A percentile compares a stretch with the other conserved stretches of the same genome.
These are phyloP conservation scores for Acanthopleura granulata DNA, from an alignment of 2,888 invertebrate species.

Conservation along the genomic window DNA sequence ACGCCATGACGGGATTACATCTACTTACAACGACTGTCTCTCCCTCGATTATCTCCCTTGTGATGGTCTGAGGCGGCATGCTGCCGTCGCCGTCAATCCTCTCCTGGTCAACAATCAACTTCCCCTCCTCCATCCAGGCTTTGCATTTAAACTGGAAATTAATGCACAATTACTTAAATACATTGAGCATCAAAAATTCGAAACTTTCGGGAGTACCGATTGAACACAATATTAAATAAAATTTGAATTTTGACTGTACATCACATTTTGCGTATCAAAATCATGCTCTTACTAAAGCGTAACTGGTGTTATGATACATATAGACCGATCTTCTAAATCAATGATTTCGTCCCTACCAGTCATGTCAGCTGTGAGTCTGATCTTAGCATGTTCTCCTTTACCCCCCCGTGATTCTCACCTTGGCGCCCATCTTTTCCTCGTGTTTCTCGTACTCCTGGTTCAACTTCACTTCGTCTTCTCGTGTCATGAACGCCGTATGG, in stretches of 20 bases:
- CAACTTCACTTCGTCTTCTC: constrained; percentile 37
- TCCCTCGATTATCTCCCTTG: constrained; percentile 40
- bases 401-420: constrained; percentile 26
- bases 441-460: constrained; percentile 44
- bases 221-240: too few species aligned
- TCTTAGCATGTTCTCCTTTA: too few species aligned
- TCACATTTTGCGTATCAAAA: too few species aligned
- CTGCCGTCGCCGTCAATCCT: constrained; percentile 30
- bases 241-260: too few species aligned
- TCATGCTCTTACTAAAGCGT: too few species aligned
- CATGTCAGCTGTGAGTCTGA: too few species aligned
- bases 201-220: too few species aligned
- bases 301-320: too few species aligned
- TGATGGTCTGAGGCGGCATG: constrained; percentile 34
- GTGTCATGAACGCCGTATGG: constrained; percentile 42
- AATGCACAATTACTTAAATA: too few species aligned
- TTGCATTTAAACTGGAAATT: constrained; percentile 28
- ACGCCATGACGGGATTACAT: not conserved
- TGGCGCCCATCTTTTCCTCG: constrained; percentile 33
- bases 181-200: too few species aligned
- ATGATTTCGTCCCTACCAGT: too few species aligned
- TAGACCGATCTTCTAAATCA: too few species aligned
- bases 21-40: constrained; percentile 40
- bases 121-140: constrained; percentile 39
- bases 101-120: constrained; percentile 32